Percentiles rank a stretch among this genome's conserved stretches.
phyloP scores from a whole-genome alignment of 2,888 invertebrate genomes.

The Melanophora roralis region DNA sequence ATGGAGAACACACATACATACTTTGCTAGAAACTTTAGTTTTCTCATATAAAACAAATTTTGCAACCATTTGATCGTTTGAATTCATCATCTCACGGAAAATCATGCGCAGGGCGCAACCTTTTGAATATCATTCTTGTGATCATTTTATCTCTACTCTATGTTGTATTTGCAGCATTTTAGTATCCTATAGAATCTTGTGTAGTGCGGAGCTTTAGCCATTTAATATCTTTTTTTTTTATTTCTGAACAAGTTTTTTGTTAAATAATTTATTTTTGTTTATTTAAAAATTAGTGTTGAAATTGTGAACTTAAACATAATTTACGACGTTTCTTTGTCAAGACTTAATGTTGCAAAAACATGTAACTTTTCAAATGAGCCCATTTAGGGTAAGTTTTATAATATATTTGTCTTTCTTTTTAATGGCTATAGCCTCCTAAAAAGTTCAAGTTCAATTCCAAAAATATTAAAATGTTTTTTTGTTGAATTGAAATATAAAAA shows the following conservation, averaged over 20 bases:
- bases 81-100: too few relatives aligned
- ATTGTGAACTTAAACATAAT: constrained; percentile 27
- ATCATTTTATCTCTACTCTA: neutral
- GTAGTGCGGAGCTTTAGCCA: neutral
- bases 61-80: too few relatives aligned
- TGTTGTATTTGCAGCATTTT: neutral
- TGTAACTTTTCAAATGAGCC: constrained; percentile 62
- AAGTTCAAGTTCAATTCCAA: constrained; percentile 16
- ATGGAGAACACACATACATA: too few relatives aligned
- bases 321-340: neutral
- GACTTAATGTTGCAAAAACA: constrained; percentile 54
- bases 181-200: constrained; percentile 32
- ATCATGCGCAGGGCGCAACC: too few relatives aligned
- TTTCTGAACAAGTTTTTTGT: constrained; percentile 12
- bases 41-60: too few relatives aligned
- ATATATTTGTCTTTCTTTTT: neutral
- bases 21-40: too few relatives aligned
- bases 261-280: neutral
- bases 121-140: too few relatives aligned
- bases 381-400: constrained; percentile 63
- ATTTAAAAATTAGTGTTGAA: neutral
- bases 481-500: constrained; percentile 39
- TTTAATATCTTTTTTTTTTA: neutral
- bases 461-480: constrained; percentile 20
- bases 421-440: neutral